Conservation (phyloP, 2,797 vertebrate species). For the Lindbergichthys nudifrons region DNA sequence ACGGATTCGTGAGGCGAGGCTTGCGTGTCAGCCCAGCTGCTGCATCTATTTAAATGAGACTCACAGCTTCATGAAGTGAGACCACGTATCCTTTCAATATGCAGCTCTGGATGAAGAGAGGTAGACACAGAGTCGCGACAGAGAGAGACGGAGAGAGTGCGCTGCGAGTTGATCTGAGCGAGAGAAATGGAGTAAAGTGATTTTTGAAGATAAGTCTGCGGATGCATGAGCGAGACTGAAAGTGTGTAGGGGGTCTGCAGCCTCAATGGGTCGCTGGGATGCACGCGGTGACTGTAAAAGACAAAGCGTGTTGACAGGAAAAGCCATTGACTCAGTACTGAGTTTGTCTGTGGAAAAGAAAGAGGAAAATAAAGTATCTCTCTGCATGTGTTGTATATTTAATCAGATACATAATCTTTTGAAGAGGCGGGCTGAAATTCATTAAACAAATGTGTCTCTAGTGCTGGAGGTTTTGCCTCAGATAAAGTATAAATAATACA, state of each 20-base stretch:
- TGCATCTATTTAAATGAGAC: constrained; percentile 71
- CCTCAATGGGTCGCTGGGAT: constrained; percentile 50
- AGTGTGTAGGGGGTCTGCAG: constrained; percentile 57
- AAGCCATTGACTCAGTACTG: constrained; percentile 50
- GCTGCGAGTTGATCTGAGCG: constrained; percentile 29
- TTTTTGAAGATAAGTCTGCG: constrained; percentile 43
- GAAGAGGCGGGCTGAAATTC: constrained; percentile 16
- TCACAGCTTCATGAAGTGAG: constrained; percentile 70
- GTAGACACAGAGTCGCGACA: constrained; percentile 36
- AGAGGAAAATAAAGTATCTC: constrained; percentile 15
- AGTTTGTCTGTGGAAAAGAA: constrained; percentile 27
- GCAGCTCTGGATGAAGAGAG: constrained; percentile 58
- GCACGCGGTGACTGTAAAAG: constrained; percentile 55
- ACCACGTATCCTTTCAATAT: constrained; percentile 63
- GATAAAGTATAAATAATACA: constrained; percentile 31
- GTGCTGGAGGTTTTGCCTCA: not conserved
- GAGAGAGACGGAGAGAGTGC: constrained; percentile 30
- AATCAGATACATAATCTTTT: constrained; percentile 38
- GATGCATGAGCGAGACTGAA: constrained; percentile 40
- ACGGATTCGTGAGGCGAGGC: constrained; percentile 47
- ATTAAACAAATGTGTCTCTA: constrained; percentile 9
- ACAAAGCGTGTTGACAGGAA: constrained; percentile 54
- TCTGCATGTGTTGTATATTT: constrained; percentile 34
- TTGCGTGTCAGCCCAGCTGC: constrained; percentile 72
- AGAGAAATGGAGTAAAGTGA: constrained; percentile 40